Evolutionary conservation across 2,113 vertebrate species (phyloP).

Genomic region (Daubentonia madagascariensis): DNA sequence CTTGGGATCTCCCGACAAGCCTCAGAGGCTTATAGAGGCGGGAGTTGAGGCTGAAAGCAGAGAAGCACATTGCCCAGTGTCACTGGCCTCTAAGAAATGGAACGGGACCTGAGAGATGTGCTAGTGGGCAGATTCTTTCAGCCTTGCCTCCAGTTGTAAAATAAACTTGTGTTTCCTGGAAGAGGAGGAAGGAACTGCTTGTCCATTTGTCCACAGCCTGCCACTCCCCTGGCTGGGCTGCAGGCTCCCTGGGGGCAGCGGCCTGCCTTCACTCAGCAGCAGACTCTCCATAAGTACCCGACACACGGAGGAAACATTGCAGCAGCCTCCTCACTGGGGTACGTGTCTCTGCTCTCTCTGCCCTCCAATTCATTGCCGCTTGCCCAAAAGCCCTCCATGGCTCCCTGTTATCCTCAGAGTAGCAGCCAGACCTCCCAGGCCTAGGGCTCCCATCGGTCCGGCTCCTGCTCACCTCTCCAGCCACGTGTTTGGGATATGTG

Average conservation of each 20-base stretch:
- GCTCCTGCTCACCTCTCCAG: background rate
- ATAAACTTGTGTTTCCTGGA: background rate
- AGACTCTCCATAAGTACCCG: background rate
- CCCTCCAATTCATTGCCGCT: background rate
- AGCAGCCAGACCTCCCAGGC: background rate
- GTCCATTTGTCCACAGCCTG: too few species aligned
- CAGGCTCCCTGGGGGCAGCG: background rate
- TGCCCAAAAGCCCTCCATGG: background rate
- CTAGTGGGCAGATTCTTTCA: background rate
- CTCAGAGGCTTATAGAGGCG: background rate
- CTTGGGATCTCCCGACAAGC: background rate
- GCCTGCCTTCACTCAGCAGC: background rate
- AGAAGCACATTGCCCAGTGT: background rate
- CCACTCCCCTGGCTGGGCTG: background rate
- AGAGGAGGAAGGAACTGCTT: background rate
- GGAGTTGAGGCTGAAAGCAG: background rate
- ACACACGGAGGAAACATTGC: rapidly evolving
- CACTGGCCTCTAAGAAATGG: background rate
- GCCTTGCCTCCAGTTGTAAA: background rate
- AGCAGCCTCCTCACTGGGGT: background rate
- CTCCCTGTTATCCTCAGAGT: background rate
- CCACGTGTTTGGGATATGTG: background rate
- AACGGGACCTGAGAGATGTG: background rate
- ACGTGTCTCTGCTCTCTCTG: background rate
- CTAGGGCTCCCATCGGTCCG: background rate